A percentile compares a stretch with the other conserved stretches of the same genome.
phyloP scores from a whole-genome alignment of 1,140 invertebrate species.

The Oreohelix idahoensis region DNA sequence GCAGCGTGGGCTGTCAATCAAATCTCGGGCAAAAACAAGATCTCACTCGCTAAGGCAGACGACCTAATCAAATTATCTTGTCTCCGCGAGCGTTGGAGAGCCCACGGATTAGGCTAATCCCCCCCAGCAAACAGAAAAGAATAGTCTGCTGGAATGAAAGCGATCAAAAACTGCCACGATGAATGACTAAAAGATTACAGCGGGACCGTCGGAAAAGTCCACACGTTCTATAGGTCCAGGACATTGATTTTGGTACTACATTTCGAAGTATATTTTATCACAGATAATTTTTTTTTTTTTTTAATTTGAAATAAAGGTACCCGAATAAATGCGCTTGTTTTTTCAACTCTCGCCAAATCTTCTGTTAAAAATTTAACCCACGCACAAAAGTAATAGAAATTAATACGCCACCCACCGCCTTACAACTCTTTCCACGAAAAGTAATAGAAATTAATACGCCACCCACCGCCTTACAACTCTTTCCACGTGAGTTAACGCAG shows the following conservation, averaged over 20 bases:
- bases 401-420: too few species aligned
- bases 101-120: constrained; percentile 16
- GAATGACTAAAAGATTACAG: constrained; percentile 19
- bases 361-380: not conserved
- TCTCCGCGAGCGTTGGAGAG: constrained; percentile 12
- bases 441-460: not conserved
- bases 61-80: constrained; percentile 37
- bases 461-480: not conserved
- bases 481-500: not conserved
- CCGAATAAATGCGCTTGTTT: not conserved
- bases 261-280: not conserved
- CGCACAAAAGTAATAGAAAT: not conserved
- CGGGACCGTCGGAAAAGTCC: not conserved
- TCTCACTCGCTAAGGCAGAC: constrained; percentile 1
- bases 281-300: too few species aligned
- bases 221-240: not conserved
- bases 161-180: constrained; percentile 3
- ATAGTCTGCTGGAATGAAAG: not conserved
- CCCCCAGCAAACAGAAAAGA: constrained; percentile 15
- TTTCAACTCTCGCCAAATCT: too few species aligned
- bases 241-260: not conserved
- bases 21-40: constrained; percentile 20
- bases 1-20: constrained; percentile 4
- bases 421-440: too few species aligned
- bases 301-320: not conserved